Evolutionary conservation across 1,140 invertebrate genomes (phyloP), one percentile per base, ranked within the genome.

Genomic region (Aleiodes sp.): DNA sequence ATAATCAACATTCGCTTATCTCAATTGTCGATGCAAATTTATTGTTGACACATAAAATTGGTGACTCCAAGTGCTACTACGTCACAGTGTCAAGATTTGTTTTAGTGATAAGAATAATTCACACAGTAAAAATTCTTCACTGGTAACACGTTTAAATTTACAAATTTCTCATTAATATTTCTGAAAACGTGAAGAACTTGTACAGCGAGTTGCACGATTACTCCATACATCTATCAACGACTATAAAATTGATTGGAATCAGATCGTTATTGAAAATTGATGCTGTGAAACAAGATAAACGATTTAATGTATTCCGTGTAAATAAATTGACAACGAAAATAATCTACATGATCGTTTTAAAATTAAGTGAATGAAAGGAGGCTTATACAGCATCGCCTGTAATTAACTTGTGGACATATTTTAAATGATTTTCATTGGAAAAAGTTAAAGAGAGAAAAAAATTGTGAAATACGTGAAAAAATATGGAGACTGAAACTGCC

Each of bases 181-280:
- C 3, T 43, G 39, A 12, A 43, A 16, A 43, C 14, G 14, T 41
- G 39, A n/a, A n/a, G n/a, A n/a, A n/a, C n/a, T n/a, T n/a, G n/a
- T n/a, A n/a, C n/a, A n/a, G n/a, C n/a, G n/a, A 35, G 31, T 10
- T 35, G 4, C 31, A 10, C 31, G 10, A n/a, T 52, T 52, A 12
- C 14, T 52, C 12, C 46, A 24, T 26, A 52, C 21, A 52, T 2
- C 21, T 52, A 52, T 52, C 46, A 52, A 19, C 16, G 46, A 10
- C 19, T 52, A 52, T 52, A 52, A 52, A 52, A 24, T 52, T 52
- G 46, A 52, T 52, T 52, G 46, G 46, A 1, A 52, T 52, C 19
- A 24, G 46, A 52, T 52, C 46, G 46, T 52, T 52, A 52, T 52
- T 52, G 46, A 24, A 52, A 52, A 52, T 52, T 52, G 46, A 52